These are phyloP conservation scores for Chelonus formosanus DNA, from an alignment of 2,888 invertebrate genomes.

Conservation along the genomic window DNA sequence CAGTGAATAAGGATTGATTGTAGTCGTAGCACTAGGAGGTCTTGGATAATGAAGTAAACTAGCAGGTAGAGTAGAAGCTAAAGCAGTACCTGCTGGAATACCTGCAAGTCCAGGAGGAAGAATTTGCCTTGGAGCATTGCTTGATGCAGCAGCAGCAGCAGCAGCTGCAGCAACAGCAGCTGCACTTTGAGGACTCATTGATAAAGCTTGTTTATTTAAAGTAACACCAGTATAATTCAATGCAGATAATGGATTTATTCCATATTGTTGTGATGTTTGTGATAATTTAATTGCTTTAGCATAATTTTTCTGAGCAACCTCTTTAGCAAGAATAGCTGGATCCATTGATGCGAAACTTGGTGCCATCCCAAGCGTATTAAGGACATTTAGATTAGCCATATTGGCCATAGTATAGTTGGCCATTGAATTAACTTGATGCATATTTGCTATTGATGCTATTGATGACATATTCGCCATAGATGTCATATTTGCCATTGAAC, in stretches of 20 bases:
- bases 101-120: constrained; percentile 50
- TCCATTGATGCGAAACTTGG: constrained; percentile 59
- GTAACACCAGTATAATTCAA: constrained; percentile 77
- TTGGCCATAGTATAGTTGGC: constrained; percentile 55
- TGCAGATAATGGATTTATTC: constrained; percentile 69
- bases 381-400: constrained; percentile 55
- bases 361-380: constrained; percentile 48
- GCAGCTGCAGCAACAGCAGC: constrained; percentile 52
- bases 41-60: constrained; percentile 61
- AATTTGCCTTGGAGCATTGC: constrained; percentile 54
- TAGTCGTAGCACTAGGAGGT: constrained; percentile 56
- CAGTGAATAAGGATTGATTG: constrained; percentile 67
- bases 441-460: constrained; percentile 45
- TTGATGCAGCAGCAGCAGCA: constrained; percentile 54
- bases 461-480: constrained; percentile 44
- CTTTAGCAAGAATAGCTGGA: constrained; percentile 78
- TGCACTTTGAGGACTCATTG: constrained; percentile 48
- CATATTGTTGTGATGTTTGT: constrained; percentile 61
- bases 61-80: constrained; percentile 58
- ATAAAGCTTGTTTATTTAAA: constrained; percentile 72
- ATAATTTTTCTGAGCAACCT: constrained; percentile 85
- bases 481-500: constrained; percentile 43
- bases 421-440: constrained; percentile 46
- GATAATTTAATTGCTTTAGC: constrained; percentile 77
- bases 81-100: constrained; percentile 41